phyloP scores from a whole-genome alignment of 2,113 vertebrate genomes.

The Spea bombifrons region DNA sequence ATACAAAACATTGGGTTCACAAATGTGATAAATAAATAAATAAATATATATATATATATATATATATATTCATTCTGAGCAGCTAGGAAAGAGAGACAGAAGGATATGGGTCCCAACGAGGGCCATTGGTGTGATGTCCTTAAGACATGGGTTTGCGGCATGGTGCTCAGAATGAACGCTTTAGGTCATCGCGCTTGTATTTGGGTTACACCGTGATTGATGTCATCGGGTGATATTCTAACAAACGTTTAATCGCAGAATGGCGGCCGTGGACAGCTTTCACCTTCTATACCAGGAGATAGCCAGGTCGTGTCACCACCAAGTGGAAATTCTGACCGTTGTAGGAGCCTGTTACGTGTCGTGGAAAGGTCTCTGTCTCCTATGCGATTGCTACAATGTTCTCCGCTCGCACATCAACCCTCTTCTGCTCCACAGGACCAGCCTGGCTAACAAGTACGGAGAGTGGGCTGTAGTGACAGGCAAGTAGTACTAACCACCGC shows the following conservation, averaged over 20 bases:
- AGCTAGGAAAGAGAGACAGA: no score
- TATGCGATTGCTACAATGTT: slow-evolving; percentile 70
- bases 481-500: slow-evolving; percentile 68
- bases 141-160: no score
- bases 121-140: no score
- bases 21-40: no score
- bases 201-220: no score
- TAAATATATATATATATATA: no score
- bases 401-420: slow-evolving; percentile 82
- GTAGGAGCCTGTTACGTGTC: slow-evolving; percentile 83
- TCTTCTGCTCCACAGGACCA: slow-evolving; percentile 61
- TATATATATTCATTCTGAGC: no score
- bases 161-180: no score
- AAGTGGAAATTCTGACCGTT: slow-evolving; percentile 82
- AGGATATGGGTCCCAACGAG: no score
- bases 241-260: slow-evolving; percentile 49
- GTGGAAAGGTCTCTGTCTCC: slow-evolving; percentile 67
- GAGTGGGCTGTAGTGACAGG: slow-evolving; percentile 88
- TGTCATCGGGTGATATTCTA: no score
- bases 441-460: slow-evolving; percentile 78
- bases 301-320: slow-evolving; percentile 76
- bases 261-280: slow-evolving; percentile 95
- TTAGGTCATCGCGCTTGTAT: no score
- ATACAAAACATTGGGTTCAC: no score
- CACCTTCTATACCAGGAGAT: slow-evolving; percentile 82